Evolutionary conservation across 2,888 invertebrate species (phyloP).

Genomic region (Zygaena filipendulae): DNA sequence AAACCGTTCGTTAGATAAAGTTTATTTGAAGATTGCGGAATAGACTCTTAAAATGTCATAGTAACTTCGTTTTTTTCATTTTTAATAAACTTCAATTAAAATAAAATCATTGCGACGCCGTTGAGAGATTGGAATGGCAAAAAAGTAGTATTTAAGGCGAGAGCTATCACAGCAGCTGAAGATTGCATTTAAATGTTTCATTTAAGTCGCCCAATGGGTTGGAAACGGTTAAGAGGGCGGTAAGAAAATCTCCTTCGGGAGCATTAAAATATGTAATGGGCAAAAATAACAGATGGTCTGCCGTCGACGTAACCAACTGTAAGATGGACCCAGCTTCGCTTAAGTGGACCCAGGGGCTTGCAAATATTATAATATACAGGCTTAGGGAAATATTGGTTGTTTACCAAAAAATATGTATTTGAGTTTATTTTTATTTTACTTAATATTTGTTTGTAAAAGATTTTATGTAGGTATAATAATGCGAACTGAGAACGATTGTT

Average conservation of each 20-base stretch:
- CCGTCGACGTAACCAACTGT: conserved; percentile 49
- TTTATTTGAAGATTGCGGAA: conserved; percentile 12
- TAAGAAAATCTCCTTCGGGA: conserved; percentile 37
- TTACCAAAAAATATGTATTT: conserved; percentile 62
- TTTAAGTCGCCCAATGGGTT: conserved; percentile 49
- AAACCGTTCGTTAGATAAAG: too few species aligned
- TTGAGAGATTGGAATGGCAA: too few species aligned
- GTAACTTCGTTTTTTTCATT: too few species aligned
- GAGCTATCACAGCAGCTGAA: conserved; percentile 29
- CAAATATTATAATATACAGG: conserved; percentile 44
- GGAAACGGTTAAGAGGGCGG: conserved; percentile 45
- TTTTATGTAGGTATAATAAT: too few species aligned
- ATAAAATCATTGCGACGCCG: too few species aligned
- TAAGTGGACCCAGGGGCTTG: conserved; percentile 39
- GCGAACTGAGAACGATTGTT: too few species aligned
- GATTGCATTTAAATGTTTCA: conserved; percentile 52
- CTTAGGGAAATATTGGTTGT: conserved; percentile 55
- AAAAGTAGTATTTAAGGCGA: too few species aligned
- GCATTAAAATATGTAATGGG: conserved; percentile 61
- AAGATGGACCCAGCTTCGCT: conserved; percentile 36
- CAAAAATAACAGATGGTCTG: conserved; percentile 61
- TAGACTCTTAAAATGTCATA: too few species aligned
- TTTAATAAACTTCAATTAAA: too few species aligned
- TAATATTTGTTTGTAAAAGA: too few species aligned
- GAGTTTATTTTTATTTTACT: too few species aligned